Percentiles rank a stretch among this genome's conserved stretches.
Conservation (phyloP, 2,888 invertebrate species). For the Dicycla oo region DNA sequence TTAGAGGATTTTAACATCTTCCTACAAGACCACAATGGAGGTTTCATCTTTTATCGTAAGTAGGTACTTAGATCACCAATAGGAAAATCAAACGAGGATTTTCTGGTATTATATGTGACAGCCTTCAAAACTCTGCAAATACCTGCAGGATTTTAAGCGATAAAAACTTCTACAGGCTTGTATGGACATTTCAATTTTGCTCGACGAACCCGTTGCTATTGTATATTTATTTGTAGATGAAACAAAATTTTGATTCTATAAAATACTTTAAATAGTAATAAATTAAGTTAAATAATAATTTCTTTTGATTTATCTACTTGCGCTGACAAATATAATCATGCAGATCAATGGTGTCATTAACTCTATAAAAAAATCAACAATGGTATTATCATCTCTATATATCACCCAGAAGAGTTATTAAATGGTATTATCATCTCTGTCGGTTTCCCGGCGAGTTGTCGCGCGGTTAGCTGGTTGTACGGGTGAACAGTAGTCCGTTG, state of each 20-base stretch:
- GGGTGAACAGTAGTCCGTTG: conserved; percentile 87
- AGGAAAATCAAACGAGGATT: background rate
- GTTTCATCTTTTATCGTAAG: no score
- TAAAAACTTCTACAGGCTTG: background rate
- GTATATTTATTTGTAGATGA: background rate
- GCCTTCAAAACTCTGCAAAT: background rate
- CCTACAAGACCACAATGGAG: background rate
- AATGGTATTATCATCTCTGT: conserved; percentile 65
- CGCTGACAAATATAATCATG: no score
- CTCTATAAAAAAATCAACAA: background rate
- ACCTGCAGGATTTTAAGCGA: background rate
- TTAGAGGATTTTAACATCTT: background rate
- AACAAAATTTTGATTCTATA: background rate
- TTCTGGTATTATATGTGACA: background rate
- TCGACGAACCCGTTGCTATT: background rate
- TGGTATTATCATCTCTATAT: conserved; percentile 65
- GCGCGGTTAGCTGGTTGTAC: conserved; percentile 74
- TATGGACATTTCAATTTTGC: background rate
- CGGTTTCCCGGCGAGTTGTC: conserved; percentile 60
- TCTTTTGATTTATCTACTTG: background rate
- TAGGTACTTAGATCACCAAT: background rate
- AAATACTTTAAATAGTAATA: background rate
- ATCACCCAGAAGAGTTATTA: conserved; percentile 37
- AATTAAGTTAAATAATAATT: background rate
- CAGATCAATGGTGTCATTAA: background rate